Evolutionary conservation across 23 tunicate species (phyloP).

Genomic region (Pegea sp.): DNA sequence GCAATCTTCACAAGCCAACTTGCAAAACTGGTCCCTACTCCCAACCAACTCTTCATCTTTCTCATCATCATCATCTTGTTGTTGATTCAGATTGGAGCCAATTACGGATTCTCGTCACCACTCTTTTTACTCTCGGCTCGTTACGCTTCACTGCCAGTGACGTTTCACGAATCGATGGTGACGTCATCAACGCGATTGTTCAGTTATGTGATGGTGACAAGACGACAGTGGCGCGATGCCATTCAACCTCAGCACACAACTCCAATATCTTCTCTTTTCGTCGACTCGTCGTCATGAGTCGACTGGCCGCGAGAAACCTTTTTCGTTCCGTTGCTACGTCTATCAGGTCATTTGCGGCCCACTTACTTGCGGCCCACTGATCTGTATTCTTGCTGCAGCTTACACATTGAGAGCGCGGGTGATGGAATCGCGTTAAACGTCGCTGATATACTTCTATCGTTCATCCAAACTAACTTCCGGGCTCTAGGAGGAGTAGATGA

Average conservation of each 20-base stretch:
- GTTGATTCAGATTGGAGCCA: conserved; percentile 18
- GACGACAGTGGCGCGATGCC: conserved; percentile 5
- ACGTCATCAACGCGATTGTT: conserved; percentile 12
- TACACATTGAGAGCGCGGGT: not conserved
- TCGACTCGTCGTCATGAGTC: conserved; percentile 15
- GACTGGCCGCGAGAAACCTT: conserved; percentile 24
- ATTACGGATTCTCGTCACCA: conserved; percentile 17
- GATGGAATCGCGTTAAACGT: not conserved
- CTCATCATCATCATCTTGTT: not conserved
- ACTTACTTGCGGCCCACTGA: not conserved
- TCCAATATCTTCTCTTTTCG: conserved; percentile 3
- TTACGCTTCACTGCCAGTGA: conserved; percentile 19
- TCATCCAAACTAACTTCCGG: not conserved
- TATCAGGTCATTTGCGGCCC: conserved; percentile 8
- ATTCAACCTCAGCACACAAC: not conserved
- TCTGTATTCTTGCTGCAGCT: not conserved
- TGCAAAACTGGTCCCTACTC: not conserved
- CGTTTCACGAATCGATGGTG: conserved; percentile 12
- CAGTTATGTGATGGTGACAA: conserved; percentile 20
- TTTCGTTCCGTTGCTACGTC: conserved; percentile 30
- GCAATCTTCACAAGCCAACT: not conserved
- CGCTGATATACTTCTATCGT: not conserved
- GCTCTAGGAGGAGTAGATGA: not conserved
- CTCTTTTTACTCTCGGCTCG: conserved; percentile 24
- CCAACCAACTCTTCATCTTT: not conserved